phyloP scores from a whole-genome alignment of 2,113 vertebrate species.

The Percina caprodes region DNA sequence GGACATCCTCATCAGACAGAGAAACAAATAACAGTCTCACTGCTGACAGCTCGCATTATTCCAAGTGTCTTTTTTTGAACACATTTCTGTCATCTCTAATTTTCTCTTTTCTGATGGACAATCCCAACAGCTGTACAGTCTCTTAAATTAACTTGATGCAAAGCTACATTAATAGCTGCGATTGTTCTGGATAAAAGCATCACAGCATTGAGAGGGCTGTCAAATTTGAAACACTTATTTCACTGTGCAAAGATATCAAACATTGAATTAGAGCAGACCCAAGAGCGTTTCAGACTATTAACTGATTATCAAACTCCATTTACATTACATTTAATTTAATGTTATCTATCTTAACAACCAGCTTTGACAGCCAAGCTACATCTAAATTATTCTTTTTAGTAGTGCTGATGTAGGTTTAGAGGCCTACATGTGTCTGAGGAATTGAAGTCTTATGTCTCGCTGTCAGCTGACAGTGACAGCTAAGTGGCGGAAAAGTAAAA shows the following conservation, averaged over 20 bases:
- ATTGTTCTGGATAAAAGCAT: neutral
- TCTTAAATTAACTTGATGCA: neutral
- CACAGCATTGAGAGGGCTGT: neutral
- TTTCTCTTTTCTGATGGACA: neutral
- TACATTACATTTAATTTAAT: neutral
- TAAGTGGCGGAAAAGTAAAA: constrained; percentile 52
- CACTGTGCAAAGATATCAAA: neutral
- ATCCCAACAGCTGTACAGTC: neutral
- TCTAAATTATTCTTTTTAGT: constrained; percentile 39
- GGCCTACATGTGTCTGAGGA: constrained; percentile 29
- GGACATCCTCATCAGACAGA: constrained; percentile 48
- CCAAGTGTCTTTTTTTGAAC: constrained; percentile 18
- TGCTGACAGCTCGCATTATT: constrained; percentile 41
- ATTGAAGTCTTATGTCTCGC: constrained; percentile 20
- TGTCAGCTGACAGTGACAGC: constrained; percentile 64
- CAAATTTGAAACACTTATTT: neutral
- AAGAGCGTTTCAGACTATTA: neutral
- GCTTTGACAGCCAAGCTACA: constrained; percentile 39
- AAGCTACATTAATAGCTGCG: neutral
- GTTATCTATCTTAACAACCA: constrained; percentile 3
- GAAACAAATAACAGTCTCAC: constrained; percentile 22
- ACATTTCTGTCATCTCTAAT: neutral
- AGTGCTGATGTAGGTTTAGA: constrained; percentile 9
- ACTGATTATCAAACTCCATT: constrained; percentile 2
- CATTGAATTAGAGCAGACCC: neutral